Base-by-base conservation (phyloP, 53 echinoderm and acorn worm genomes). In the Echinarachnius parma region DNA sequence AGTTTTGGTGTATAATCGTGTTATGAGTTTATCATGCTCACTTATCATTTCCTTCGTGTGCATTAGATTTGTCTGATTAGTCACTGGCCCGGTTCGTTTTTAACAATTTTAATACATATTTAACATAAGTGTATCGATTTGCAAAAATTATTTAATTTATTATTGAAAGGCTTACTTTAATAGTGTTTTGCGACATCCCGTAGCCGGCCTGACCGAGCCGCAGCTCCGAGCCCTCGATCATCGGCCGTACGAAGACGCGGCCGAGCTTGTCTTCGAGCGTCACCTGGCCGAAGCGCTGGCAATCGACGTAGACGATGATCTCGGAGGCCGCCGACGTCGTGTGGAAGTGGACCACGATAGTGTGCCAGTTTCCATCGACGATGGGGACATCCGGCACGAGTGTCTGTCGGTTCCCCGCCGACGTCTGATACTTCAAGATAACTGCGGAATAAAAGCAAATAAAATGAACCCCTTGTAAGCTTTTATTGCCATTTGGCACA, bases 361-460 rank as follows among this genome's bases (percentile, higher is more conserved):
- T 67, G 42, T 98, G 98, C 98, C 98, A 98, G 1, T 68, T 60
- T 1, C 86, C 98, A 64, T 98, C 98, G 35, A 84, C 76, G 19
- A 92, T 61, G 28, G 75, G 48, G n/a, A 82, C 68, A 39, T 66
- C 65, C 24, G 69, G 23, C 31, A 93, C 86, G 21, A 67, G 75
- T 49, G 80, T 59, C 18, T 56, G 63, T n/a, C 45, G 60, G 7
- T 45, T 39, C 0, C 66, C 61, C 19, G 60, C 78, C 9, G 28
- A 46, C 3, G 66, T 61, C 16, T 75, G 88, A 67, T 88, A 92
- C n/a, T n/a, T n/a, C n/a, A n/a, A n/a, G n/a, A n/a, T n/a, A n/a
- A n/a, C n/a, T n/a, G n/a, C n/a, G n/a, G n/a, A n/a, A n/a, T n/a
- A n/a, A n/a, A n/a, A n/a, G n/a, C n/a, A n/a, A n/a, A n/a, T n/a